Base-by-base conservation (phyloP, 1,140 invertebrate species). In the Pseudomyrmex concolor region DNA sequence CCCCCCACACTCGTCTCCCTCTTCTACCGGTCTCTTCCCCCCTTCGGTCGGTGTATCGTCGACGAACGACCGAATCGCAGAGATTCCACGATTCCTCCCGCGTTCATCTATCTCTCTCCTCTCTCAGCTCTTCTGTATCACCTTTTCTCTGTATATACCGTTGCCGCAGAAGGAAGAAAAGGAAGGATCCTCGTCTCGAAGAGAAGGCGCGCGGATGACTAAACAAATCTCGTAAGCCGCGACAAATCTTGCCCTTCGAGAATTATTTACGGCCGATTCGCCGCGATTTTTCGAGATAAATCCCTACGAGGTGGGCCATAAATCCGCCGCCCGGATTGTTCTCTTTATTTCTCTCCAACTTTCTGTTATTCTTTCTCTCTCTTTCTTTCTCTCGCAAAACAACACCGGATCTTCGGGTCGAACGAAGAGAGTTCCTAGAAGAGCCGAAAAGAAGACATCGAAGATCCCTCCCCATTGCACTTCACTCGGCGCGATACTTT, bases 1-100 rank as follows among this genome's bases (percentile, higher is more conserved):
- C 60, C 81, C 55, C 71, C 55, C 72, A 57, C 70, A 34, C 57
- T 60, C 81, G 82, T 48, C 54, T 63, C 19, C n/a, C 45, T 2
- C 34, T 67, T 55, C 22, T 60, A 60, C 67, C 17, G 59, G 57
- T 51, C 50, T 22, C 13, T 48, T 22, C 63, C 22, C 48, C 51
- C 62, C 74, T 83, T 83, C 84, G 77, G 83, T 64, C 82, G 63
- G 68, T 71, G 68, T 60, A 76, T 22, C 45, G 22, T 25, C 81
- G 67, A 86, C 68, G 72, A 87, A 81, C 76, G 88, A 88, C 81
- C 87, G 83, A 91, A 92, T 92, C 90, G 86, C 90, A 78, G 82
- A 77, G 91, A 92, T 91, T 92, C 91, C 90, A 84, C 84, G 45
- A 62, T 50, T 45, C 25, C 59, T 22, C 78, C 43, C 54, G 34